A percentile compares a stretch with the other conserved stretches of the same genome.
Conservation (phyloP, 2,113 vertebrate species). For the Miniopterus natalensis region DNA sequence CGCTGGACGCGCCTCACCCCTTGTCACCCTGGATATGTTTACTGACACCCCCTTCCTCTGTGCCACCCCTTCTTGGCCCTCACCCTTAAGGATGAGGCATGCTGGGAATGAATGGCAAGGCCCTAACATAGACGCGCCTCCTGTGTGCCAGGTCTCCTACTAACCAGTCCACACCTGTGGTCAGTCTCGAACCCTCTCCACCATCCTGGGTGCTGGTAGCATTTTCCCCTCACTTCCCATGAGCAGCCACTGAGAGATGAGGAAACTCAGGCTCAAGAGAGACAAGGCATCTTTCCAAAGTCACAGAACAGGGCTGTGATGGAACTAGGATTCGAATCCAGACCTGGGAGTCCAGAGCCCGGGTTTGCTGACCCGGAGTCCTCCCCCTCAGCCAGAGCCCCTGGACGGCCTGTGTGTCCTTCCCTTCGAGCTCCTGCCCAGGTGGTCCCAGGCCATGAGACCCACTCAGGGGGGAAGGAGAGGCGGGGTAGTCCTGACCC, state of each 20-base stretch:
- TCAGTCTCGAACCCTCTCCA: neutral
- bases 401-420: constrained; percentile 6
- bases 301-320: neutral
- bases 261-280: neutral
- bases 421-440: constrained; percentile 12
- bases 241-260: neutral
- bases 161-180: neutral
- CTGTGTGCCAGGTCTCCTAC: neutral
- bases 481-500: neutral
- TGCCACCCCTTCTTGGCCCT: neutral
- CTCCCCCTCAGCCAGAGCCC: neutral
- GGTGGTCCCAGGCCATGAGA: constrained; percentile 50
- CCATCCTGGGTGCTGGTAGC: neutral
- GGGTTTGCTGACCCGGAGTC: neutral
- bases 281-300: neutral
- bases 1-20: neutral
- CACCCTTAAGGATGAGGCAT: neutral
- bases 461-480: constrained; percentile 38
- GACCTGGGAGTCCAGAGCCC: neutral
- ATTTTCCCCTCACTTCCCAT: neutral
- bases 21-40: neutral
- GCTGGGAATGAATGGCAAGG: neutral
- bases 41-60: neutral
- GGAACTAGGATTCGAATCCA: neutral
- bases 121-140: neutral